Percentiles rank a stretch among this genome's conserved stretches.
Evolutionary conservation across 2,888 invertebrate genomes (phyloP).

Genomic region (Theretra japonica): DNA sequence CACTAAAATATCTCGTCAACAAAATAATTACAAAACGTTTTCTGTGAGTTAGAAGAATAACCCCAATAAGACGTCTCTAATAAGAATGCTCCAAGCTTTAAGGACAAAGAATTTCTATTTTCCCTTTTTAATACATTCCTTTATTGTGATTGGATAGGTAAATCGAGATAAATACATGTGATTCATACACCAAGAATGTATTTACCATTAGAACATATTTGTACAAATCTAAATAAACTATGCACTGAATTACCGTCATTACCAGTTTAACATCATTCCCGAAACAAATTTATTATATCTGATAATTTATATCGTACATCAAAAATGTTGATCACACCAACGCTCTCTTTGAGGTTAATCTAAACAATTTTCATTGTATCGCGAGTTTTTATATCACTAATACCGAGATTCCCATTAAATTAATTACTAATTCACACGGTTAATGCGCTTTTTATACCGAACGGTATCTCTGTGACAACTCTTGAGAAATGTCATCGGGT

Average conservation of each 20-base stretch:
- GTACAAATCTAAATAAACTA: too few relatives aligned
- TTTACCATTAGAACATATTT: too few relatives aligned
- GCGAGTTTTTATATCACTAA: constrained; percentile 19
- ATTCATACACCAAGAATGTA: too few relatives aligned
- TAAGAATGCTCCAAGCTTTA: too few relatives aligned
- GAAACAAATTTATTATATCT: not conserved
- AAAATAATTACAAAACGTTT: too few relatives aligned
- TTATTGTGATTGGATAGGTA: too few relatives aligned
- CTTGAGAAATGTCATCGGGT: constrained; percentile 4
- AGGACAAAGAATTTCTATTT: too few relatives aligned
- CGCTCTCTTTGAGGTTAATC: constrained; percentile 2
- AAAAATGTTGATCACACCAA: not conserved
- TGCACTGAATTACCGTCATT: not conserved
- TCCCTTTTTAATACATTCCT: too few relatives aligned
- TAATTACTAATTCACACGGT: constrained; percentile 39
- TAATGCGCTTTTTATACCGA: constrained; percentile 17
- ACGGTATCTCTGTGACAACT: not conserved
- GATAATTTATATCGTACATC: not conserved
- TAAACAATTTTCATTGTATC: constrained; percentile 15
- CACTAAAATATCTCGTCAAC: too few relatives aligned
- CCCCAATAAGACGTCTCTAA: too few relatives aligned
- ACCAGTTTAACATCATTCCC: not conserved
- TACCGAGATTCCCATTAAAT: constrained; percentile 36
- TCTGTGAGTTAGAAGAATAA: too few relatives aligned
- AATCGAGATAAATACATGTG: too few relatives aligned